Conservation (phyloP, 2,797 vertebrate species). For the Microtus agrestis region DNA sequence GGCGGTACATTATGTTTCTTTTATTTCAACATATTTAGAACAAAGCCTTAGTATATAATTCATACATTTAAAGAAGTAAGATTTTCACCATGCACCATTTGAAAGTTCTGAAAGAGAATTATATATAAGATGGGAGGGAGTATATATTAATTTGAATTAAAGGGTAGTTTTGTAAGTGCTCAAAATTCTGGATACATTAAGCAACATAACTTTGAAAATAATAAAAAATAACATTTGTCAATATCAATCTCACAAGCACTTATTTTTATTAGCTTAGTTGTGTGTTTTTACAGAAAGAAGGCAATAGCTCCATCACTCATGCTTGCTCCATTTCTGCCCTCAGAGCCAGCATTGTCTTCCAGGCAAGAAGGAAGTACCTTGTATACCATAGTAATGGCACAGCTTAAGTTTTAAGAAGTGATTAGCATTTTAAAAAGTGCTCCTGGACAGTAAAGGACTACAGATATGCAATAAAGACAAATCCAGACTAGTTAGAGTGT, state of each 20-base stretch:
- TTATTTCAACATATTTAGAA: not conserved
- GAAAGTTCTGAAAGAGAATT: not conserved
- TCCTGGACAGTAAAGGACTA: too few species aligned
- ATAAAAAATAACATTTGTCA: not conserved
- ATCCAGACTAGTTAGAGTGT: too few species aligned
- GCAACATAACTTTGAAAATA: not conserved
- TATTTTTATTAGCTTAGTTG: rapidly evolving
- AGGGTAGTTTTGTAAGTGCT: not conserved
- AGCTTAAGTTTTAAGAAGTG: too few species aligned
- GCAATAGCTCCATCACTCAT: not conserved
- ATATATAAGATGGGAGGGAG: rapidly evolving
- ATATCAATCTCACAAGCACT: not conserved
- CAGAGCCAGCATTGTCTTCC: not conserved
- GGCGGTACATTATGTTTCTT: not conserved
- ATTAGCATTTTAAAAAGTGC: too few species aligned
- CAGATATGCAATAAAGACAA: too few species aligned
- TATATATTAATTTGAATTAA: not conserved
- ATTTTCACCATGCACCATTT: not conserved
- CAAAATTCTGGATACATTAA: not conserved
- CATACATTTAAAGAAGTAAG: not conserved
- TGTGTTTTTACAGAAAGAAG: not conserved
- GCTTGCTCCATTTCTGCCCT: rapidly evolving
- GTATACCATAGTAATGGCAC: too few species aligned
- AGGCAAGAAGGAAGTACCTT: not conserved
- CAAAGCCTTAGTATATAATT: not conserved